Percentiles rank a stretch among this genome's conserved stretches.
Conservation (phyloP, 2,888 invertebrate genomes). For the Pachliopta kotzebuea region DNA sequence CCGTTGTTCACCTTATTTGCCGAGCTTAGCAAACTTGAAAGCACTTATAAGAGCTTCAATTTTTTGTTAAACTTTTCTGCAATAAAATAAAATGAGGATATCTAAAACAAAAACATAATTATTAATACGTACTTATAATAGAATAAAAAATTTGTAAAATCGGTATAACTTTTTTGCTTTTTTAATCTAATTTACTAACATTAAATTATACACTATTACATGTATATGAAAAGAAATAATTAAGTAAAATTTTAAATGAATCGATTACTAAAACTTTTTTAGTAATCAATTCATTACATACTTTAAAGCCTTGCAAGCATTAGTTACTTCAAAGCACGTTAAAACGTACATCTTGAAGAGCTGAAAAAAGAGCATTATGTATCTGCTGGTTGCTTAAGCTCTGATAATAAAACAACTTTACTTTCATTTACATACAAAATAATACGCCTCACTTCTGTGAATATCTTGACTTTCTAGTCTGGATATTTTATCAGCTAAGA, state of each 20-base stretch:
- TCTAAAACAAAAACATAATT: neutral
- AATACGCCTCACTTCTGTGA: neutral
- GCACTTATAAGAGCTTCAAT: neutral
- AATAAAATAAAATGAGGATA: no score
- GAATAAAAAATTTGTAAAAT: neutral
- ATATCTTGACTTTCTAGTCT: no score
- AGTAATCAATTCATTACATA: no score
- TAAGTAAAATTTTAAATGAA: no score
- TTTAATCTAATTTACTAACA: slow-evolving; percentile 1
- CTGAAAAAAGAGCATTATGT: slow-evolving; percentile 10
- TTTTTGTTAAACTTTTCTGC: no score
- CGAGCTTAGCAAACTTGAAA: slow-evolving; percentile 21
- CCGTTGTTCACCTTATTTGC: slow-evolving; percentile 34
- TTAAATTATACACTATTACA: no score
- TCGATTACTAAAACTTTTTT: no score
- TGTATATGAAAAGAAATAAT: no score
- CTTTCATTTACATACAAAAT: slow-evolving; percentile 20
- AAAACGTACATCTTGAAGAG: neutral
- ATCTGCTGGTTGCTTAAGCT: neutral
- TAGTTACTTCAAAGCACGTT: no score
- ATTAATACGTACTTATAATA: neutral
- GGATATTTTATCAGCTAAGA: no score
- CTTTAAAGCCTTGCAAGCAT: no score
- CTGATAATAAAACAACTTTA: slow-evolving; percentile 17
- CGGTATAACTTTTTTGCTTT: neutral